Evolutionary conservation across 2,888 invertebrate species (phyloP).

Genomic region (Macroteleia sp.): DNA sequence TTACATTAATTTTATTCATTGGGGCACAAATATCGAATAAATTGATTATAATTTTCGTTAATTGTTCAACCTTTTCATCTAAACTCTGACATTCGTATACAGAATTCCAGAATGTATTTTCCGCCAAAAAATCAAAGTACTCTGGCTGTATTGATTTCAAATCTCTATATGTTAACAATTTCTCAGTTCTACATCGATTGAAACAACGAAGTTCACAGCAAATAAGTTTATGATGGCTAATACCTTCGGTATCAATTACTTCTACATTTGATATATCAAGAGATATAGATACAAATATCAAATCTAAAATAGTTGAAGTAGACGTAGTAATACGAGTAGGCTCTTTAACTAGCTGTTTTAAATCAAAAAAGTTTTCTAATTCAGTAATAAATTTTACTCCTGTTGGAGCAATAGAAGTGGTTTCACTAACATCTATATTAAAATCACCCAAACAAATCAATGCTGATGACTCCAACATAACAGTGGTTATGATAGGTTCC

Average conservation of each 20-base stretch:
- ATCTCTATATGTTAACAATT: neutral
- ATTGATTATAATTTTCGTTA: neutral
- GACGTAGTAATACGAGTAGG: neutral
- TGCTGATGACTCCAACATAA: neutral
- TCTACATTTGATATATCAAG: neutral
- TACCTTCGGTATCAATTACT: neutral
- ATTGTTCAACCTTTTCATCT: neutral
- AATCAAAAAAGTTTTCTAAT: neutral
- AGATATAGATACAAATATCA: neutral
- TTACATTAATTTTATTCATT: too few species aligned
- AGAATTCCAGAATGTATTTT: neutral
- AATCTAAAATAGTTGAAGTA: neutral
- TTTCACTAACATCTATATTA: neutral
- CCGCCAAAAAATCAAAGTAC: neutral
- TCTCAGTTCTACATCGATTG: neutral
- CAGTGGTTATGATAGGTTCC: neutral
- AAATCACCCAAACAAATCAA: neutral
- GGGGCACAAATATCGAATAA: neutral
- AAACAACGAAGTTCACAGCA: neutral
- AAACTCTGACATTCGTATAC: neutral
- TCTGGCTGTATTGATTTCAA: neutral
- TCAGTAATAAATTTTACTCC: neutral
- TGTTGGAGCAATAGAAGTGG: neutral
- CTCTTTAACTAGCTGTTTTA: neutral
- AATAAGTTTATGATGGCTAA: neutral